These are phyloP conservation scores for Rhabdomys dilectus DNA, from an alignment of 2,113 vertebrate species.

Conservation along the genomic window DNA sequence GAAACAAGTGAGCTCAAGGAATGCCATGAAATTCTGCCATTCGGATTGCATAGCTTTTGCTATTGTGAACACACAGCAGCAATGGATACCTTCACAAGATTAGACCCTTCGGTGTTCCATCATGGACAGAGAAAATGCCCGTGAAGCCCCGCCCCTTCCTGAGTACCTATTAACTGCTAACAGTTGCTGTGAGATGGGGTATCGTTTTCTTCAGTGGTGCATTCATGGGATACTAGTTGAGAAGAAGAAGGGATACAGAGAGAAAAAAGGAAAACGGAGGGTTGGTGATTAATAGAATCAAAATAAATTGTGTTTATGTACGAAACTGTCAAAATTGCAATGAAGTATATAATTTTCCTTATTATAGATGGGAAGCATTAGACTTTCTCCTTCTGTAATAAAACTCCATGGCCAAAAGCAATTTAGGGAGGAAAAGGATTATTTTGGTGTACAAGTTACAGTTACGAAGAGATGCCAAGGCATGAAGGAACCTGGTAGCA, in stretches of 20 bases:
- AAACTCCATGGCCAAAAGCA: neutral
- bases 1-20: neutral
- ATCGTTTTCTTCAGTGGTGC: neutral
- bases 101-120: neutral
- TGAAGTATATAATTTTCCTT: neutral
- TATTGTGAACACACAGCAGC: neutral
- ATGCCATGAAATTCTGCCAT: neutral
- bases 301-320: neutral
- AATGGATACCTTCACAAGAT: neutral
- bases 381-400: neutral
- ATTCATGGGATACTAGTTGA: neutral
- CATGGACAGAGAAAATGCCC: neutral
- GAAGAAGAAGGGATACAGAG: neutral
- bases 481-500: neutral
- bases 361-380: neutral
- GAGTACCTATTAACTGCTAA: neutral
- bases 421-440: neutral
- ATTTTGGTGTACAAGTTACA: neutral
- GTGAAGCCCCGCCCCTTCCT: neutral
- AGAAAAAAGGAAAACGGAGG: neutral
- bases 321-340: neutral
- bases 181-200: neutral
- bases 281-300: neutral
- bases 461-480: neutral
- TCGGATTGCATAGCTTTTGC: neutral